phyloP scores from a whole-genome alignment of 1,140 invertebrate species.

The Patella vulgata region DNA sequence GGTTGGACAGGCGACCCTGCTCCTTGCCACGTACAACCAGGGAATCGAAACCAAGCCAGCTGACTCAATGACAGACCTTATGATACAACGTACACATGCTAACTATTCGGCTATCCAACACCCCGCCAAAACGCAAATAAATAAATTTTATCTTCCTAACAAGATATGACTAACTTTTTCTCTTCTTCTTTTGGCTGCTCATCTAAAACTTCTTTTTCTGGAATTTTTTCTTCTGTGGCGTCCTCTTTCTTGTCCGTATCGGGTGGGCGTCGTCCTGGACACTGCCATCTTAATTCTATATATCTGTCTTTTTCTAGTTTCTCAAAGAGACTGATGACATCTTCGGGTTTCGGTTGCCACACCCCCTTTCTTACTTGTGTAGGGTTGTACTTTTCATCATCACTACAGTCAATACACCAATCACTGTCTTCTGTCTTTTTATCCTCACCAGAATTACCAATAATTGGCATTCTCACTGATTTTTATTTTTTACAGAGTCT shows the following conservation, averaged over 20 bases:
- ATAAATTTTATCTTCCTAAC: neutral
- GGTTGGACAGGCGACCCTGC: too few species aligned
- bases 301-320: conserved; percentile 36
- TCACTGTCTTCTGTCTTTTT: conserved; percentile 15
- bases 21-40: too few species aligned
- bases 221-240: conserved; percentile 2
- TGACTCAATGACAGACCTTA: too few species aligned
- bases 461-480: neutral
- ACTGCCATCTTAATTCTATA: conserved; percentile 35
- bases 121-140: neutral
- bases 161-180: conserved; percentile 23
- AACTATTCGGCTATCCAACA: too few species aligned
- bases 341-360: conserved; percentile 41
- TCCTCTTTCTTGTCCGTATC: conserved; percentile 13
- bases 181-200: conserved; percentile 28
- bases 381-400: conserved; percentile 39
- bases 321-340: conserved; percentile 42
- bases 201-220: conserved; percentile 24
- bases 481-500: neutral
- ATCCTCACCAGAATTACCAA: neutral
- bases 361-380: conserved; percentile 23
- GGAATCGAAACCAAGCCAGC: too few species aligned
- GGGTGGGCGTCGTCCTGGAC: conserved; percentile 32
- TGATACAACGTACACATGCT: too few species aligned
- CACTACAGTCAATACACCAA: conserved; percentile 34